These are phyloP conservation scores for Galbula dea DNA, from an alignment of 2,113 vertebrate species.

Conservation along the genomic window DNA sequence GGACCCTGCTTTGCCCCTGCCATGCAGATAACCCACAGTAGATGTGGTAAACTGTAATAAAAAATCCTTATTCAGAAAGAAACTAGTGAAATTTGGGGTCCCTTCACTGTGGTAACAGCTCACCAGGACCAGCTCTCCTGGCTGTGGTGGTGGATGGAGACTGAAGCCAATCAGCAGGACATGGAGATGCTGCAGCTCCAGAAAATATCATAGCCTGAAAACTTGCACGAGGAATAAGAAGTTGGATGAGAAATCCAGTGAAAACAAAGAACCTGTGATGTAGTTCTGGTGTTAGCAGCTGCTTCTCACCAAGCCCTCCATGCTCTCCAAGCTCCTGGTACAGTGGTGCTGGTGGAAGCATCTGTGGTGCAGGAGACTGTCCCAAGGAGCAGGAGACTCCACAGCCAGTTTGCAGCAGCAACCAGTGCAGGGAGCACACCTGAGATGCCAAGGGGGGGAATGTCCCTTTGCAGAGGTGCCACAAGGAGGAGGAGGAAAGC, in stretches of 20 bases:
- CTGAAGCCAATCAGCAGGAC: fast-evolving
- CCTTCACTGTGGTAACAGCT: fast-evolving
- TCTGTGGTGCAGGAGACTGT: fast-evolving
- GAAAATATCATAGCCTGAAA: not conserved
- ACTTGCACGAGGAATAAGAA: not conserved
- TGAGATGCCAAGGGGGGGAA: not conserved
- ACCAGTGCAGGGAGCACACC: fast-evolving
- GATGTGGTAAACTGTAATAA: not conserved
- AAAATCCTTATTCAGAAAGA: not conserved
- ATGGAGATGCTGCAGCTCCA: fast-evolving
- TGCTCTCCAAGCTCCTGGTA: fast-evolving
- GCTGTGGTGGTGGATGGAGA: not conserved
- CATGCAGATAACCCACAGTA: not conserved
- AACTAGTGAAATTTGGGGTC: not conserved
- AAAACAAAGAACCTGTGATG: not conserved
- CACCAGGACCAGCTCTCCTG: too few relatives aligned
- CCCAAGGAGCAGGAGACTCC: not conserved
- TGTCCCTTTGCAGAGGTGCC: not conserved
- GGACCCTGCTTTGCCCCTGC: not conserved
- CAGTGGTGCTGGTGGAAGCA: fast-evolving
- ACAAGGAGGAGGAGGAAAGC: not conserved
- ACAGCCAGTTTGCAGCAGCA: not conserved
- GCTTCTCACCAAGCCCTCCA: not conserved
- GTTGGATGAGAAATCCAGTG: not conserved
- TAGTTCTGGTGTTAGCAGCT: not conserved